Base-by-base conservation (phyloP, 2,113 vertebrate species). In the Trinectes maculatus region DNA sequence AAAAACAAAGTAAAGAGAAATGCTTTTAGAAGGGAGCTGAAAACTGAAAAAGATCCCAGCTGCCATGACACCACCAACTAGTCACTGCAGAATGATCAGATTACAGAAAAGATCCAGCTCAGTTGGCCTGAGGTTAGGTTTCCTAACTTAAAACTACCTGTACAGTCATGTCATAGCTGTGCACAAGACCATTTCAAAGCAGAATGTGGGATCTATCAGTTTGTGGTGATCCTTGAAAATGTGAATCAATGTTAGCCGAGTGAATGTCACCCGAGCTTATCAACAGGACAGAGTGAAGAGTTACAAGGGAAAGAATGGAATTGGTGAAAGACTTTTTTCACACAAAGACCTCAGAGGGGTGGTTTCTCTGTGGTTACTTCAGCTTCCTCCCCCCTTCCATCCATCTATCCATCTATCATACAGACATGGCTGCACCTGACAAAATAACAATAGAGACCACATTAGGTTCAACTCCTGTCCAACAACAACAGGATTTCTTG, bases 1-100 rank as follows among this genome's bases (percentile, higher is more conserved):
- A 59, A 8, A 19, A 42, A 46, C 0, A 11, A 10, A 66, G 5
- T 15, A 16, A 31, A 42, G n/a, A 6, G 18, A 33, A 21, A 55
- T 13, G 52, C 43, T 51, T 67, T 67, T 47, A 40, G 3, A 31
- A 52, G 48, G 49, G 21, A 43, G 46, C 36, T 48, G 47, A 29
- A 31, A 31, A 59, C 29, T 53, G 19, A 48, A 36, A 56, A 28
- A 47, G 22, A 22, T 28, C 4, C 4, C 2, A 6, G 9, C 12
- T 24, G 5, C 3, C 25, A 33, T 34, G 26, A 28, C 28, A 52
- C 11, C 3, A 1, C 51, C 70, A 13, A 9, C 51, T 36, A 65
- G 21, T 43, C 60, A 65, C 25, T 13, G 29, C 22, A 19, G 28
- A n/a, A 18, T 1, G 21, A 65, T 37, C 28, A 26, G 26, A n/a